These are phyloP conservation scores for Diachasmimorpha longicaudata DNA, from an alignment of 1,140 invertebrate species.

Conservation along the genomic window DNA sequence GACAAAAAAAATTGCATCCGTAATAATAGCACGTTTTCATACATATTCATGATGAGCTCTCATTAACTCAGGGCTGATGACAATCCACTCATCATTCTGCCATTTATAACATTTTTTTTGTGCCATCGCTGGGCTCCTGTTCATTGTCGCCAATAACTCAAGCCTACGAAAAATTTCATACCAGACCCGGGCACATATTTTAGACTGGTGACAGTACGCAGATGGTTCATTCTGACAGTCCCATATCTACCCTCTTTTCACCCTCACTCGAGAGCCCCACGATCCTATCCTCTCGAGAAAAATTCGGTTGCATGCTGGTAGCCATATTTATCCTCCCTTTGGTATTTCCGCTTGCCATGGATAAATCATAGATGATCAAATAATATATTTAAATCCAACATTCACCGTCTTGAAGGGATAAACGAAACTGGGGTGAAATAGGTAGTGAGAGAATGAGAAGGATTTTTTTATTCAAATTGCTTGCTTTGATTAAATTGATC, in stretches of 20 bases:
- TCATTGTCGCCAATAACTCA: constrained; percentile 38
- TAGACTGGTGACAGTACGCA: constrained; percentile 35
- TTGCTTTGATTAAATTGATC: no score
- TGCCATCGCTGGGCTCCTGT: constrained; percentile 24
- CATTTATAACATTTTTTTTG: constrained; percentile 37
- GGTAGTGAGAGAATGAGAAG: no score
- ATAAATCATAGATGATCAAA: background rate
- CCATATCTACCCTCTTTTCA: constrained; percentile 24
- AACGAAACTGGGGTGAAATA: no score
- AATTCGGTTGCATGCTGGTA: no score
- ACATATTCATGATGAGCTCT: constrained; percentile 19
- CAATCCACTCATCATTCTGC: constrained; percentile 24
- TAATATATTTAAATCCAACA: background rate
- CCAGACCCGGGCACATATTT: constrained; percentile 28
- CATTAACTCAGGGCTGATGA: constrained; percentile 16
- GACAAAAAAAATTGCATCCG: no score
- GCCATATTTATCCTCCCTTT: background rate
- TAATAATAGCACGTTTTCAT: constrained; percentile 14
- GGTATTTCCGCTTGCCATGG: background rate
- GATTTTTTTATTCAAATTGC: no score
- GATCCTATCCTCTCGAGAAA: constrained; percentile 14
- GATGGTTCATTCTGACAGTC: constrained; percentile 38
- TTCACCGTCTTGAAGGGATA: background rate
- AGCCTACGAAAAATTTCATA: constrained; percentile 32
- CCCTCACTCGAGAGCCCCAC: background rate